Evolutionary conservation across 2,113 vertebrate species (phyloP).

Genomic region (Aix galericulata): DNA sequence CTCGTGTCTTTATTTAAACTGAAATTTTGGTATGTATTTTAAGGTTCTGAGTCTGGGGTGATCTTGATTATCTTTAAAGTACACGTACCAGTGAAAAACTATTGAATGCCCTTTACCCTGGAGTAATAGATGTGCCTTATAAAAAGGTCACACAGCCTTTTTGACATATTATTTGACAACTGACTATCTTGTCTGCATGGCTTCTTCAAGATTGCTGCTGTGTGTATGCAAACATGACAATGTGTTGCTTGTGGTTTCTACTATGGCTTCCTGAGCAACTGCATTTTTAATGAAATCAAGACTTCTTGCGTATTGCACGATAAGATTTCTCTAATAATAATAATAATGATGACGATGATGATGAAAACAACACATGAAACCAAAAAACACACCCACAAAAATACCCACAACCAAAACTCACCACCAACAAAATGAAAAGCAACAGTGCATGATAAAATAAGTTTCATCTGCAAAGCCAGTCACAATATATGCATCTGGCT

Average conservation of each 20-base stretch:
- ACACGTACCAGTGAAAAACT: neutral
- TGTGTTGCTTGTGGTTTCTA: neutral
- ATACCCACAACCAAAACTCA: too few relatives aligned
- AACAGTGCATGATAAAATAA: neutral
- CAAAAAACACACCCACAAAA: too few relatives aligned
- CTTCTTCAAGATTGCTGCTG: neutral
- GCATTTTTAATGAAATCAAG: neutral
- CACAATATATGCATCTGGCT: neutral
- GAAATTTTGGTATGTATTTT: neutral
- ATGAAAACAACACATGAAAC: too few relatives aligned
- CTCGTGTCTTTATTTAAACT: neutral
- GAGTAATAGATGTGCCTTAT: neutral
- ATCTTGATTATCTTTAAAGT: neutral
- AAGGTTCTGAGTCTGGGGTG: neutral
- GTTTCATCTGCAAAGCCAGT: neutral
- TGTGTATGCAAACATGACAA: neutral
- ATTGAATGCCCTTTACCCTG: fast-evolving
- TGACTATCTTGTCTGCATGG: neutral
- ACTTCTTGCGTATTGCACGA: neutral
- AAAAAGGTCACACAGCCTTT: neutral
- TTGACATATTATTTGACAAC: neutral
- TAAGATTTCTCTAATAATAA: neutral
- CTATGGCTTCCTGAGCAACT: neutral
- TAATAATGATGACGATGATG: neutral
- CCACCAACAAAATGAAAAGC: too few relatives aligned